These are phyloP conservation scores for Brienomyrus longianalis DNA, from an alignment of 2,113 vertebrate species.

Conservation along the genomic window DNA sequence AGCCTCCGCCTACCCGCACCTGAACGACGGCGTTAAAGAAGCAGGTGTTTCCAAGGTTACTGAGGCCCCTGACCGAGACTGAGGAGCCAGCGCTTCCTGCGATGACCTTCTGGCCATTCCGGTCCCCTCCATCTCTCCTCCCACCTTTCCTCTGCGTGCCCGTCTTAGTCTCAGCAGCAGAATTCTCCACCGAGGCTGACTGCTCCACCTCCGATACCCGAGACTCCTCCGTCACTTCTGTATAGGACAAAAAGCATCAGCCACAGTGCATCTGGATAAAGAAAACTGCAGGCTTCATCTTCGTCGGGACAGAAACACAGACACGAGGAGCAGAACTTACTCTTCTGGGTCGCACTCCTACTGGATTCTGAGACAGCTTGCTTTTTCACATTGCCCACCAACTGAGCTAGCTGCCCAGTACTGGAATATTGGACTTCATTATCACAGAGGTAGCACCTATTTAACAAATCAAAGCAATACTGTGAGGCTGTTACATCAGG, in stretches of 20 bases:
- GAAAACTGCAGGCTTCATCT: background rate
- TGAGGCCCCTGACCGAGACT: conserved; percentile 78
- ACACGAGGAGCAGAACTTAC: conserved; percentile 50
- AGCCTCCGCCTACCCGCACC: conserved; percentile 51
- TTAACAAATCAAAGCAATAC: background rate
- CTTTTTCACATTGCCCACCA: conserved; percentile 77
- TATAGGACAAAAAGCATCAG: background rate
- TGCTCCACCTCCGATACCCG: conserved; percentile 26
- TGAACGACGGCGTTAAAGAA: conserved; percentile 97
- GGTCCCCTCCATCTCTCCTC: conserved; percentile 48
- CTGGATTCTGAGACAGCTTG: conserved; percentile 46
- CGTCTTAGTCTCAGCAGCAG: conserved; percentile 53
- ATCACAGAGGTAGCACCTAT: conserved; percentile 91
- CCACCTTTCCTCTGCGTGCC: conserved; percentile 58
- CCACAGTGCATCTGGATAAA: background rate
- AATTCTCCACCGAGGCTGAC: conserved; percentile 43
- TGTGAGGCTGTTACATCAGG: background rate
- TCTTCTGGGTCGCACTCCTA: conserved; percentile 45
- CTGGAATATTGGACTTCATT: conserved; percentile 72
- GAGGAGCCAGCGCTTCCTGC: conserved; percentile 25
- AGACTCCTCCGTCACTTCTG: conserved; percentile 34
- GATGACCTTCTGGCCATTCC: conserved; percentile 45
- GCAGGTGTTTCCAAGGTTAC: conserved; percentile 94
- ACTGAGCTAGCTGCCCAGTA: conserved; percentile 77
- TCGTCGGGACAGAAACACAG: background rate